Conservation (phyloP, 2,888 invertebrate genomes). For the Drosophila dives region DNA sequence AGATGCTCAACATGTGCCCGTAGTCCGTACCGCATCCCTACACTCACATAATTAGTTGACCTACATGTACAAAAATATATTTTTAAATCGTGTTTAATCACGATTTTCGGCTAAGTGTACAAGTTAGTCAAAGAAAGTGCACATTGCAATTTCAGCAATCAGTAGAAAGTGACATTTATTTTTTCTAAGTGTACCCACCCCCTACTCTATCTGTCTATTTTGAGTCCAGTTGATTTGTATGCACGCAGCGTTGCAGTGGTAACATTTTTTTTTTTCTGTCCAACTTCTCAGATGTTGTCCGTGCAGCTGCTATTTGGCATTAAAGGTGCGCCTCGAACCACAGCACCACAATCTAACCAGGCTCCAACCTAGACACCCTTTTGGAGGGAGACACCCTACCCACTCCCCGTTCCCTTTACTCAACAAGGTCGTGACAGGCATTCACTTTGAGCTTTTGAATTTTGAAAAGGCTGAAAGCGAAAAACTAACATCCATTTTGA, state of each 20-base stretch:
- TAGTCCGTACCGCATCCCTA: conserved; percentile 24
- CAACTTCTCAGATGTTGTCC: conserved; percentile 68
- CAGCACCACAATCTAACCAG: conserved; percentile 17
- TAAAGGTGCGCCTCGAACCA: conserved; percentile 48
- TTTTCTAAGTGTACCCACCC: not conserved
- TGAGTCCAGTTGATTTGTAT: conserved; percentile 67
- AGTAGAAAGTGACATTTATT: not conserved
- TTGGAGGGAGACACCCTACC: not conserved
- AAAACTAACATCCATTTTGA: conserved; percentile 64
- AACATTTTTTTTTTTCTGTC: conserved; percentile 25
- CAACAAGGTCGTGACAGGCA: conserved; percentile 69
- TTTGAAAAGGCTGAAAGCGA: conserved; percentile 66
- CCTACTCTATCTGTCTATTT: not conserved
- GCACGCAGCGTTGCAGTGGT: conserved; percentile 50
- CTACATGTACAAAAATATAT: not conserved
- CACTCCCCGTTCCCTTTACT: conserved; percentile 17
- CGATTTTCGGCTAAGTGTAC: no score
- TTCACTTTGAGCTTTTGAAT: conserved; percentile 81
- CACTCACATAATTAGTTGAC: not conserved
- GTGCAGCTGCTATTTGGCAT: conserved; percentile 65
- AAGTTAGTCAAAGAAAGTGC: not conserved
- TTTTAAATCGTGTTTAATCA: not conserved
- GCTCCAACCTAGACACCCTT: not conserved
- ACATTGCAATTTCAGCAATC: not conserved
- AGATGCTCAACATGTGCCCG: conserved; percentile 74